These are phyloP conservation scores for Stichodactyla helianthus DNA, from an alignment of 64 coral and sea anemone genomes.

Conservation along the genomic window DNA sequence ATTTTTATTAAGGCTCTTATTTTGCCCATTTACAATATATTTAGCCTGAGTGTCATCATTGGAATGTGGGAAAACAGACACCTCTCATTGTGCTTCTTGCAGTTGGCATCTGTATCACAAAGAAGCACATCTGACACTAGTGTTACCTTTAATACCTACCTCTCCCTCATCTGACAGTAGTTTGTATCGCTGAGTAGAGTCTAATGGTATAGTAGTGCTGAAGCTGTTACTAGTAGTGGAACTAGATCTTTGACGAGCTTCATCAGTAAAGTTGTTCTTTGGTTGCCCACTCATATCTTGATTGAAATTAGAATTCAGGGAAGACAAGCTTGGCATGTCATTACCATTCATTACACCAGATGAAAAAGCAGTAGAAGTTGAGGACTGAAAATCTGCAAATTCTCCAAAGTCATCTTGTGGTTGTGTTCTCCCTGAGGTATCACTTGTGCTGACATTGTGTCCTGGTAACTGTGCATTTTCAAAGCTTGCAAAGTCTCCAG, in stretches of 20 bases:
- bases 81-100: no score
- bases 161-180: conserved; percentile 68
- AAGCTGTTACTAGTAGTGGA: conserved; percentile 35
- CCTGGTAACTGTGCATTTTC: background rate
- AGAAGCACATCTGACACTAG: no score
- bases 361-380: conserved; percentile 6
- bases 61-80: no score
- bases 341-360: background rate
- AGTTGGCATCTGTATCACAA: no score
- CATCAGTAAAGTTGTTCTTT: background rate
- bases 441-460: background rate
- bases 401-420: conserved; percentile 27
- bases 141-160: conserved; percentile 18
- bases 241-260: background rate
- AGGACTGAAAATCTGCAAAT: conserved; percentile 47
- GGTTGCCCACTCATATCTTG: background rate
- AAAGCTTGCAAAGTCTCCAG: background rate
- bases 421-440: background rate
- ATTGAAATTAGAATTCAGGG: background rate
- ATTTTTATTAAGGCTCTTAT: no score
- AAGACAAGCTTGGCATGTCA: conserved; percentile 31
- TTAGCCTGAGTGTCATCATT: no score
- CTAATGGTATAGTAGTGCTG: conserved; percentile 64
- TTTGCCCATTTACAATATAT: no score
- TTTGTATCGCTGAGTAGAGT: conserved; percentile 78